Percentiles rank a stretch among this genome's conserved stretches.
These are phyloP conservation scores for Hyperoplus lanceolatus DNA, from an alignment of 2,797 vertebrate species.

Conservation along the genomic window DNA sequence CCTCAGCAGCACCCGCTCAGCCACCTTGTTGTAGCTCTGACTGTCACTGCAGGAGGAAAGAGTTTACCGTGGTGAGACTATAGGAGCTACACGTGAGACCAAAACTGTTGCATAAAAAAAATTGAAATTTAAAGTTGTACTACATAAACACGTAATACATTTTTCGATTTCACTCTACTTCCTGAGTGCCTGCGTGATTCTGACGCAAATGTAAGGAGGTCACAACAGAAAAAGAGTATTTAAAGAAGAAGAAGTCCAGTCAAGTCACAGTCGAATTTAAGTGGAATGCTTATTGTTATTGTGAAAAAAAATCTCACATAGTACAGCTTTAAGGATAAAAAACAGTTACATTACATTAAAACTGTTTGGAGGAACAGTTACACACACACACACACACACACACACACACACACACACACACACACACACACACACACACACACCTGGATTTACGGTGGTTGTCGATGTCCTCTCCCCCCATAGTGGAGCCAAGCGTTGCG, in stretches of 20 bases:
- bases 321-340: neutral
- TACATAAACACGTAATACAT: too few species aligned
- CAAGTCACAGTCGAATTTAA: too few species aligned
- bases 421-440: constrained; percentile 50
- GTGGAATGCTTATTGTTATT: too few species aligned
- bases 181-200: too few species aligned
- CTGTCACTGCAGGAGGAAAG: constrained; percentile 81
- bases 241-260: too few species aligned
- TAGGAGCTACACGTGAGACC: neutral
- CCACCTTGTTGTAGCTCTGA: constrained; percentile 97
- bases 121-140: too few species aligned
- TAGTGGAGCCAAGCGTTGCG: constrained; percentile 84
- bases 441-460: constrained; percentile 88
- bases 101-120: neutral
- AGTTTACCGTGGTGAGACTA: neutral
- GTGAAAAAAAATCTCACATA: too few species aligned
- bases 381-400: constrained; percentile 4
- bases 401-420: constrained; percentile 53
- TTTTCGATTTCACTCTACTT: too few species aligned
- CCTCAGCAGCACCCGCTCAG: constrained; percentile 95
- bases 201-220: too few species aligned
- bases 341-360: neutral
- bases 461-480: constrained; percentile 83
- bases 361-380: neutral
- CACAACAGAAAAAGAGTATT: too few species aligned